Evolutionary conservation across 2,888 invertebrate species (phyloP).

Genomic region (Aporophyla nigra): DNA sequence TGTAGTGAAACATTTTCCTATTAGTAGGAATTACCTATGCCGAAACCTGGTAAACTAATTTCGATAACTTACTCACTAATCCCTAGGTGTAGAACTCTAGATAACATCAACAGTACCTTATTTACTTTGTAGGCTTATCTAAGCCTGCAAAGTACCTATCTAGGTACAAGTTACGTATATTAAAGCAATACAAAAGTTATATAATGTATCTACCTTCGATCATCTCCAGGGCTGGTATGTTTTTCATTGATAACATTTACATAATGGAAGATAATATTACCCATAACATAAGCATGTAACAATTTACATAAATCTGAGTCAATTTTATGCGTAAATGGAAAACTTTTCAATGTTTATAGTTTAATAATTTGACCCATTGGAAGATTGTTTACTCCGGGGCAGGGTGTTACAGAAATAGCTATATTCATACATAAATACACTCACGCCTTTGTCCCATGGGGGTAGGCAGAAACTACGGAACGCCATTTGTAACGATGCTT

Average conservation of each 20-base stretch:
- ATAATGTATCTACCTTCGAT: conserved; percentile 7
- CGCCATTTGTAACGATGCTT: too few species aligned
- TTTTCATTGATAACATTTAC: conserved; percentile 48
- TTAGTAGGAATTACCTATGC: not conserved
- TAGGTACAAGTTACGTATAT: conserved; percentile 25
- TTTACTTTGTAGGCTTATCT: conserved; percentile 6
- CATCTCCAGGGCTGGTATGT: conserved; percentile 12
- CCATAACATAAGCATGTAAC: conserved; percentile 17
- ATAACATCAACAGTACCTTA: not conserved
- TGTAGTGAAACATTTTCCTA: not conserved
- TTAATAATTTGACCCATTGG: conserved; percentile 9
- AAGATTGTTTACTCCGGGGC: not conserved
- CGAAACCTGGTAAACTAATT: not conserved
- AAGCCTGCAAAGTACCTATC: too few species aligned
- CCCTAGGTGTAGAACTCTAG: not conserved
- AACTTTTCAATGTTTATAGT: conserved; percentile 17
- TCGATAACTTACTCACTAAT: not conserved
- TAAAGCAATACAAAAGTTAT: conserved; percentile 17
- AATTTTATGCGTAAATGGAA: not conserved
- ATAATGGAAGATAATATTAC: conserved; percentile 35
- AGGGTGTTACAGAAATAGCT: not conserved
- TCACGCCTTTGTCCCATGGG: too few species aligned
- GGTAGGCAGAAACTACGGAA: too few species aligned
- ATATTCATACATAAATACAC: not conserved
- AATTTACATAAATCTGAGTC: conserved; percentile 39